Base-by-base conservation (phyloP, 2,113 vertebrate species). In the Irena cyanogastra region DNA sequence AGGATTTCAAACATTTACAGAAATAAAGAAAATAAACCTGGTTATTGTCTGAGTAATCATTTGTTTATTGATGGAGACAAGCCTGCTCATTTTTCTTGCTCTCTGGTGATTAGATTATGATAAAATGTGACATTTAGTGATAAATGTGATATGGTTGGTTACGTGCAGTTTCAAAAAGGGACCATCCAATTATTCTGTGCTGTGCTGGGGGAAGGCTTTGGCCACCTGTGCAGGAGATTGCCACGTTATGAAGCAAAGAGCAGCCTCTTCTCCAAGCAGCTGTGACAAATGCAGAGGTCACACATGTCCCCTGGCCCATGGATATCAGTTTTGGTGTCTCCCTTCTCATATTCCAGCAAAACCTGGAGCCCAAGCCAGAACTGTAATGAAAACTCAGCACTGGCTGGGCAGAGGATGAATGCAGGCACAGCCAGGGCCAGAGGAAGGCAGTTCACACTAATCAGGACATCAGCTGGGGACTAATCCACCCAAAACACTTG, bases 21-120 rank as follows among this genome's bases (percentile, higher is more conserved):
- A 96, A 96, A 94, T 94, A 93, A 95, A 93, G 95, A 81, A 94
- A 92, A 97, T 93, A 97, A 97, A 96, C 79, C 53, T 93, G 91
- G 81, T 90, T 95, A 90, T 91, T 97, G 92, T 95, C 87, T 96
- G 94, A 96, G 92, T 95, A 96, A 96, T 96, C 89, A 71, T 77
- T 94, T 7, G 18, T 50, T 97, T 93, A 96, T 97, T 70, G 95
- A 96, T 91, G 85, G 83, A 93, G 95, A 95, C 95, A 97, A 94
- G 68, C 49, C 80, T 78, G 80, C 83, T 93, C 68, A 50, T 96
- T 90, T 95, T 88, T 91, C 92, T 82, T 95, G 79, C 80, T 96
- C 89, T 74, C 61, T 75, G 65, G 61, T 86, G 97, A 97, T 95
- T 95, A 86, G 87, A 97, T 97, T 85, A 85, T 94, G 95, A 97